Evolutionary conservation across 2,797 vertebrate species (phyloP), one percentile per base, ranked within the genome.

Genomic region (Micropoecilia bifurca): DNA sequence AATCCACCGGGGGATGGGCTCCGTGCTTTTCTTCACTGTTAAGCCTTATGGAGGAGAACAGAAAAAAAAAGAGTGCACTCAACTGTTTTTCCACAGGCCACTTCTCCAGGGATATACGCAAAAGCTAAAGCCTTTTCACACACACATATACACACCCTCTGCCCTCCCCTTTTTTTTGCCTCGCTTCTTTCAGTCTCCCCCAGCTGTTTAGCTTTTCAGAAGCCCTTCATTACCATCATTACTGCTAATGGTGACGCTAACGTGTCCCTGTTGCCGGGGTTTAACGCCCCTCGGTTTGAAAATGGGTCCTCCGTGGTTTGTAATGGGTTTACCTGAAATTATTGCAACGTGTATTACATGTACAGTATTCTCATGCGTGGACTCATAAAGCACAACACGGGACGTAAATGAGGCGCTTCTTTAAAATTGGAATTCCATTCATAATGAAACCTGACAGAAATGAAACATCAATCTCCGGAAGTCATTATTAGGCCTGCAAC

Each of bases 121-220:
- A 92, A 93, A 91, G 88, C 89, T 83, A 83, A 86, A 91, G 87
- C 83, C 89, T 91, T 93, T 91, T 91, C 87, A 85, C 92, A 87
- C 89, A 92, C 83, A 83, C 87, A 85, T 90, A 87, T 28, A 71
- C 39, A n/a, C 81, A 74, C 76, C 77, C 77, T 74, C 87, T 77
- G 75, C 76, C 78, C 75, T 85, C 79, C 59, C 41, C 55, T 3
- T 33, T 75, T 73, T n/a, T 79, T 59, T 50, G 18, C 77, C 75
- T 43, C 16, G 69, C 36, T 81, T 78, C 86, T 83, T 77, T 79
- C 79, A 66, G 66, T 50, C 74, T 91, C 81, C 77, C 79, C 93
- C 94, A 95, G 95, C 95, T 96, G 94, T 92, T 94, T 90, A 78
- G 75, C 83, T 86, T 93, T 90, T 89, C 93, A 93, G 90, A 33